Evolutionary conservation across 2,797 vertebrate species (phyloP).

Genomic region (Arrhamphus sclerolepis): DNA sequence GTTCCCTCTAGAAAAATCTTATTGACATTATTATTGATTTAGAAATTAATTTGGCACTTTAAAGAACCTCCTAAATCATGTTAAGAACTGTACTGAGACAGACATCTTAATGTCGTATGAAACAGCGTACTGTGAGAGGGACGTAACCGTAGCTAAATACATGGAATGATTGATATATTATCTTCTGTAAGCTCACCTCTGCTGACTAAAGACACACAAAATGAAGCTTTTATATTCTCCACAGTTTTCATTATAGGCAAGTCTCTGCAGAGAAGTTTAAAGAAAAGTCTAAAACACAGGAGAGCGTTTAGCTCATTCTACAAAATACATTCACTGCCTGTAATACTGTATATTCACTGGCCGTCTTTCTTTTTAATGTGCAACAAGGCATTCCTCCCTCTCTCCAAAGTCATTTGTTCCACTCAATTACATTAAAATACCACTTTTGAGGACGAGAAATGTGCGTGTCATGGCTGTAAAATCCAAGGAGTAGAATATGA

Average conservation of each 20-base stretch:
- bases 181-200: not conserved
- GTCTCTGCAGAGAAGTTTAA: not conserved
- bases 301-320: not conserved
- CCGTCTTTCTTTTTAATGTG: not conserved
- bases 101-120: conserved; percentile 4
- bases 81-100: conserved; percentile 6
- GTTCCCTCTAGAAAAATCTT: not conserved
- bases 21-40: not conserved
- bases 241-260: conserved; percentile 1
- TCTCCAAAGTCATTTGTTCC: not conserved
- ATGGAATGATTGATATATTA: conserved; percentile 8
- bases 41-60: conserved; percentile 13
- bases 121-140: conserved; percentile 1
- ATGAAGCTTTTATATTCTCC: not conserved
- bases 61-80: conserved; percentile 3
- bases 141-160: not conserved
- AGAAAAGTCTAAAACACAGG: not conserved
- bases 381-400: not conserved
- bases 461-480: not conserved
- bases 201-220: conserved; percentile 2
- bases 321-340: too few species aligned
- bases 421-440: conserved; percentile 3
- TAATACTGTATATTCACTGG: too few species aligned
- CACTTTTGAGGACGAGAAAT: not conserved
- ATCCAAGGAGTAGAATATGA: too few species aligned